These are phyloP conservation scores for Hestina assimilis DNA, from an alignment of 1,140 invertebrate species.

Conservation along the genomic window DNA sequence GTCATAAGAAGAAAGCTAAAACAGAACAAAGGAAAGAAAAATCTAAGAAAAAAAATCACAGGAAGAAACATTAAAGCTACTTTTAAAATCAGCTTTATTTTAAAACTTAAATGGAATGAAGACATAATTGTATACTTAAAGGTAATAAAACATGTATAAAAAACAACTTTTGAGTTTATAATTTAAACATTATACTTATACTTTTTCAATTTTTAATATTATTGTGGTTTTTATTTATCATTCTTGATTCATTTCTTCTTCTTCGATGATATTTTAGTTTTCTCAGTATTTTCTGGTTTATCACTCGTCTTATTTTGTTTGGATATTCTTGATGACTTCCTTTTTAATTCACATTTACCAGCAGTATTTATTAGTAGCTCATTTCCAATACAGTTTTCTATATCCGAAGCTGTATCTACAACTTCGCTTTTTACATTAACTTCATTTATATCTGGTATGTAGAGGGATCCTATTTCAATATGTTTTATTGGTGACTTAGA, in stretches of 20 bases:
- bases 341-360: slow-evolving; percentile 22
- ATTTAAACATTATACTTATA: no score
- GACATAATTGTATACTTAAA: no score
- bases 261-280: not conserved
- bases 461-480: no score
- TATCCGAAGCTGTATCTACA: not conserved
- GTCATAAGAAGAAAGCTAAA: slow-evolving; percentile 65
- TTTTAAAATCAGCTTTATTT: not conserved
- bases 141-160: no score
- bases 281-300: slow-evolving; percentile 17
- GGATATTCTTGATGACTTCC: slow-evolving; percentile 40
- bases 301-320: slow-evolving; percentile 8
- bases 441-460: not conserved
- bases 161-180: no score
- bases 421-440: not conserved
- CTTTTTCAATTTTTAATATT: no score
- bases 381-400: not conserved
- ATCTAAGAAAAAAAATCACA: slow-evolving; percentile 61
- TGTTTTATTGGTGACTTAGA: not conserved
- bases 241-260: not conserved
- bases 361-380: not conserved
- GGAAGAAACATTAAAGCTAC: slow-evolving; percentile 50
- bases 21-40: slow-evolving; percentile 61
- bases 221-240: no score
- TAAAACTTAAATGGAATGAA: no score